Base-by-base conservation (phyloP, 2,113 vertebrate genomes). In the Ptilorrhoa leucosticta region DNA sequence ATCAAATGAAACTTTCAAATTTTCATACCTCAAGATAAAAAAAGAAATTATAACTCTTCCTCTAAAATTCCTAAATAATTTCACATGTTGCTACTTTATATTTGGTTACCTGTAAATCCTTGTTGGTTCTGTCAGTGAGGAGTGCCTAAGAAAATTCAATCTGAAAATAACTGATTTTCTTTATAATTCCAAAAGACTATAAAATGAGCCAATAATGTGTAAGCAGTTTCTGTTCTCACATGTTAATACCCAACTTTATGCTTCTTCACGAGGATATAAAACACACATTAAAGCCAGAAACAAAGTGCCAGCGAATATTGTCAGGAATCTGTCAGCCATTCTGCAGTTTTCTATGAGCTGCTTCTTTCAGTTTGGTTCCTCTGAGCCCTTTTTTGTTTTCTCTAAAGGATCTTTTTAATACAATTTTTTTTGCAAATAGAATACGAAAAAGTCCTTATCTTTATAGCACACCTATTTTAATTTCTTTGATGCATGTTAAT, bases 401-500 rank as follows among this genome's bases (percentile, higher is more conserved):
- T 96, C 87, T 85, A 76, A 73, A 87, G 89, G 70, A 78, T 92
- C 83, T 90, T 84, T 94, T 77, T 86, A 96, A 97, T 97, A 77
- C 44, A 94, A 63, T 31, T 91, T 42, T 94, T 73, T 85, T 78
- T 96, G 87, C 61, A 57, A 97, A 92, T 73, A 83, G 93, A 96
- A 92, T 84, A 96, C 33, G 28, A 96, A 95, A 97, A 97, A 94
- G 94, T 68, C 87, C 94, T 94, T 96, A 97, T 98, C 97, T 98
- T 94, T 96, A 94, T 97, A 97, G 96, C 92, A 89, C 82, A 95
- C 92, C 97, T 95, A 96, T 95, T 96, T 97, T 97, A 97, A 98
- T 97, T 14, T 94, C 92, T 98, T 98, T 98, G 97, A 98, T 98
- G 98, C 83, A 47, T 13, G 28, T 66, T 98, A 98, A 98, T 98